Conservation (phyloP, 2,888 invertebrate genomes). For the Ochropleura leucogaster region DNA sequence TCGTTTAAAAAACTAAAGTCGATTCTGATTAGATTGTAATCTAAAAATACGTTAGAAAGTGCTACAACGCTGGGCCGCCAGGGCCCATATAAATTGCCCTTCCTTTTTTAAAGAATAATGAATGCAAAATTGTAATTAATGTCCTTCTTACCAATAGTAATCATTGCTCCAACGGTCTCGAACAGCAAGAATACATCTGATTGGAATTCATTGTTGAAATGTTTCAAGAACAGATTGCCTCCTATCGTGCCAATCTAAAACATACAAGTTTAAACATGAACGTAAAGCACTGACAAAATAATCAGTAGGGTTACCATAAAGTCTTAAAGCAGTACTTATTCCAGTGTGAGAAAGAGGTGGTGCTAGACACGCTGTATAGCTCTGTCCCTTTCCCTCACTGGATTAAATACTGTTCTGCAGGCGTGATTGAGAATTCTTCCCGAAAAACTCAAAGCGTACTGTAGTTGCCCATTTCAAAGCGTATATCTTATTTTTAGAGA, state of each 20-base stretch:
- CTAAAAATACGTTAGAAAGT: too few species aligned
- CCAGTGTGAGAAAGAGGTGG: too few species aligned
- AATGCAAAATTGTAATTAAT: not conserved
- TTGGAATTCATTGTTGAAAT: slow-evolving; percentile 92
- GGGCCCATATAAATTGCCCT: too few species aligned
- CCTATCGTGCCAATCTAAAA: slow-evolving; percentile 92
- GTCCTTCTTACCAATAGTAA: slow-evolving; percentile 74
- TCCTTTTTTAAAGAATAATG: not conserved
- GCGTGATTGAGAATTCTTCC: not conserved
- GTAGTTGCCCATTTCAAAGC: too few species aligned
- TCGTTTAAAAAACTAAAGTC: not conserved
- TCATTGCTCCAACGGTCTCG: slow-evolving; percentile 77
- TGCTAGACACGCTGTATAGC: too few species aligned
- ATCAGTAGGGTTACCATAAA: too few species aligned
- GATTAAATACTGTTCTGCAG: too few species aligned
- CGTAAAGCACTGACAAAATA: not conserved
- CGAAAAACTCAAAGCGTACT: not conserved
- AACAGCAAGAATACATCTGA: slow-evolving; percentile 92
- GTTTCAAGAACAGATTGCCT: slow-evolving; percentile 93
- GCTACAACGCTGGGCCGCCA: too few species aligned
- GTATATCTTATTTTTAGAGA: too few species aligned
- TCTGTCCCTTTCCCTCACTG: too few species aligned
- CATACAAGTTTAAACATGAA: not conserved
- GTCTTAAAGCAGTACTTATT: too few species aligned
- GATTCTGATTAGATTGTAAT: too few species aligned